Evolutionary conservation across 1,140 invertebrate genomes (phyloP).

Genomic region (Plectrocnemia conspersa): DNA sequence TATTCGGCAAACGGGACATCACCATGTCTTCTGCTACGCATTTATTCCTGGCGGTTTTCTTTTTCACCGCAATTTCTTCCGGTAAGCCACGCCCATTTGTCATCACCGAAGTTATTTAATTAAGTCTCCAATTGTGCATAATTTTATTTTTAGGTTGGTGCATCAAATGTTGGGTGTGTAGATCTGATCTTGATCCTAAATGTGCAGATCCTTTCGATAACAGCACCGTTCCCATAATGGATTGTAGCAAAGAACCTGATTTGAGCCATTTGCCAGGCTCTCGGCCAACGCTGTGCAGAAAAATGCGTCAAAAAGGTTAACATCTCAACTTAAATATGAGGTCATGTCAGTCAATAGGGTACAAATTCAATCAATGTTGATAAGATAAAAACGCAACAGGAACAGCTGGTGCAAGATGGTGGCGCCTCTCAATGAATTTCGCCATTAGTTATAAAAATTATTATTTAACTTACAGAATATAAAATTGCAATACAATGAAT

Average conservation of each 20-base stretch:
- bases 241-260: slow-evolving; percentile 66
- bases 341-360: no score
- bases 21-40: not conserved
- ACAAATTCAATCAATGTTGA: no score
- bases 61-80: not conserved
- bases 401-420: no score
- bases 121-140: no score
- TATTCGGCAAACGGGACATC: no score
- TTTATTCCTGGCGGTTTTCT: not conserved
- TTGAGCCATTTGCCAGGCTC: slow-evolving; percentile 65
- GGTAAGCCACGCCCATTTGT: slow-evolving; percentile 2
- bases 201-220: slow-evolving; percentile 93
- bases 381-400: no score
- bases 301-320: slow-evolving; percentile 92
- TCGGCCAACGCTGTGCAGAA: slow-evolving; percentile 81
- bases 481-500: no score
- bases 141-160: slow-evolving; percentile 52
- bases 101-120: no score
- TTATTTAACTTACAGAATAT: no score
- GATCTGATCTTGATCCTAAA: slow-evolving; percentile 83
- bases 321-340: no score
- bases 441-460: no score
- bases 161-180: slow-evolving; percentile 91
- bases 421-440: no score
- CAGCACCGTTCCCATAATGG: slow-evolving; percentile 76